Base-by-base conservation (phyloP, 2,797 vertebrate genomes). In the Gallirallus australis region DNA sequence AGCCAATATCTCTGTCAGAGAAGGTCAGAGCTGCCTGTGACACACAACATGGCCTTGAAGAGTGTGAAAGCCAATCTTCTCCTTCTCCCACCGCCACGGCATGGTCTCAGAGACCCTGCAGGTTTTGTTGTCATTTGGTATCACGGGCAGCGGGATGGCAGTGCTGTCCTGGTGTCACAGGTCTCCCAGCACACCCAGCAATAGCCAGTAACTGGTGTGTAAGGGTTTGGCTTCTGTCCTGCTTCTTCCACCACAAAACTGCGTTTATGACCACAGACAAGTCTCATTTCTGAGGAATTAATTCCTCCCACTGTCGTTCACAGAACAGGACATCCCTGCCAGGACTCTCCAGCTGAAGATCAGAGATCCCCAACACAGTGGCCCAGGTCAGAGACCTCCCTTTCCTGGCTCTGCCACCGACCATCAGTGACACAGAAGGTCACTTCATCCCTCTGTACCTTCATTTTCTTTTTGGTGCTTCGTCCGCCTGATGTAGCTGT, bases 191-290 rank as follows among this genome's bases (percentile, higher is more conserved):
- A 81, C 28, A 37, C 13, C 60, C 56, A 73, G 60, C 65, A 88
- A 77, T 65, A 28, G 24, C 35, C 33, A 53, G 2, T 2, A 20
- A 8, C 11, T 28, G 61, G 1, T 33, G 23, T 2, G 0, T 3
- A 57, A 82, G 17, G 1, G 16, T 48, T 71, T 6, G 0, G 6
- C 31, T 65, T 72, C 33, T 15, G 4, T 37, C 66, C 48, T 47
- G 27, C 70, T 81, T 30, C 30, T 30, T 47, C 39, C 59, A 60
- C 56, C 23, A 19, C 40, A 42, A 63, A 84, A 47, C n/a, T 15
- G 10, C 10, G 8, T 40, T 71, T 52, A 39, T 68, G n/a, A 53
- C 8, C 0, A 0, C 0, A 30, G 7, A 5, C 13, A 31, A 12
- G 11, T 35, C 61, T 71, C 4, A 8, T 30, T 79, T 69, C 54